Evolutionary conservation across 2,113 vertebrate genomes (phyloP).

Genomic region (Gymnobelideus leadbeateri): DNA sequence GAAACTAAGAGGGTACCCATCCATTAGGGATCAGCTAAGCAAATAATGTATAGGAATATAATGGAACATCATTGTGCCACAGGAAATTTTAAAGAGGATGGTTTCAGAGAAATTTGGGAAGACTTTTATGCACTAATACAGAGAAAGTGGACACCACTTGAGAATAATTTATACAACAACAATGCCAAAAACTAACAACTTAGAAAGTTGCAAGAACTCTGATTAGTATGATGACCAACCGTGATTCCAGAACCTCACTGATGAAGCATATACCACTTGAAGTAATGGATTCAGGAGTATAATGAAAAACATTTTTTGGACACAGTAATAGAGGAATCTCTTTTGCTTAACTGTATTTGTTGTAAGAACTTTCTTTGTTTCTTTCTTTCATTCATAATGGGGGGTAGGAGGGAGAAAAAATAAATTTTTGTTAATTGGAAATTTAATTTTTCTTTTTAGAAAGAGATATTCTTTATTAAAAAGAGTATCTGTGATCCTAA

Average conservation of each 20-base stretch:
- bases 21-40: background rate
- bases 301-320: background rate
- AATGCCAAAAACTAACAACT: background rate
- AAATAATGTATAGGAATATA: background rate
- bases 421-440: background rate
- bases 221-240: background rate
- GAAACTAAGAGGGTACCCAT: background rate
- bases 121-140: background rate
- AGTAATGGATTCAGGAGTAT: background rate
- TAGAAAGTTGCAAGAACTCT: background rate
- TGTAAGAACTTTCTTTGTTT: background rate
- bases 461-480: background rate
- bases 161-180: background rate
- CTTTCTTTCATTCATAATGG: background rate
- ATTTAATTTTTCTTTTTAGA: background rate
- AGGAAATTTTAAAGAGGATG: background rate
- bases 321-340: background rate
- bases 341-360: background rate
- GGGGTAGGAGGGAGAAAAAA: background rate
- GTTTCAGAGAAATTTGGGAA: background rate
- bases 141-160: background rate
- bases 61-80: background rate
- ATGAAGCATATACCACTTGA: background rate
- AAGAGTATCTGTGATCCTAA: background rate
- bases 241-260: background rate